Percentiles rank a stretch among this genome's conserved stretches.
These are phyloP conservation scores for Poecilia gillii DNA, from an alignment of 2,797 vertebrate species.

Conservation along the genomic window DNA sequence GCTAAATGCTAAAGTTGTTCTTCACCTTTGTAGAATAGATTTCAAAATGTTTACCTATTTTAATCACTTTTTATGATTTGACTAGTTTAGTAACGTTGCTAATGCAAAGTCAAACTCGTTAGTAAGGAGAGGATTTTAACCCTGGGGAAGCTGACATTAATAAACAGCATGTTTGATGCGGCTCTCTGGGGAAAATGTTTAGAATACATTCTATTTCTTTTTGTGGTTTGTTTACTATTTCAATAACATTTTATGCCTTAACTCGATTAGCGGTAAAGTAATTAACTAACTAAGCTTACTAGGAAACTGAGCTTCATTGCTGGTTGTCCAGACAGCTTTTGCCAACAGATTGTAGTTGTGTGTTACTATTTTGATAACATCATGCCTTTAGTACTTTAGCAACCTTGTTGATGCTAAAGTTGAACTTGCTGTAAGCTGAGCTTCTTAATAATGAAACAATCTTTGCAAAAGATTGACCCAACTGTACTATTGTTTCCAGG, in stretches of 20 bases:
- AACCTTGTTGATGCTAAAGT: background rate
- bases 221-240: background rate
- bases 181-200: background rate
- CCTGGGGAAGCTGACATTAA: background rate
- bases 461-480: background rate
- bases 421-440: background rate
- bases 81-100: background rate
- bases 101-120: background rate
- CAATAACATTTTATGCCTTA: background rate
- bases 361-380: background rate
- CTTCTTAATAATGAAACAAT: background rate
- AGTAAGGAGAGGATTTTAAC: background rate
- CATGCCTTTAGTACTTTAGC: background rate
- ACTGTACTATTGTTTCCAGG: background rate
- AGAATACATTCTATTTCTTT: background rate
- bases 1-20: background rate
- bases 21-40: background rate
- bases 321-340: background rate
- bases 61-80: background rate
- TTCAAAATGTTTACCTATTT: background rate
- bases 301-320: background rate
- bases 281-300: background rate
- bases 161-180: background rate
- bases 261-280: background rate
- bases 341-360: background rate